Conservation (phyloP, 2,113 vertebrate genomes). For the Cyanoliseus patagonus region DNA sequence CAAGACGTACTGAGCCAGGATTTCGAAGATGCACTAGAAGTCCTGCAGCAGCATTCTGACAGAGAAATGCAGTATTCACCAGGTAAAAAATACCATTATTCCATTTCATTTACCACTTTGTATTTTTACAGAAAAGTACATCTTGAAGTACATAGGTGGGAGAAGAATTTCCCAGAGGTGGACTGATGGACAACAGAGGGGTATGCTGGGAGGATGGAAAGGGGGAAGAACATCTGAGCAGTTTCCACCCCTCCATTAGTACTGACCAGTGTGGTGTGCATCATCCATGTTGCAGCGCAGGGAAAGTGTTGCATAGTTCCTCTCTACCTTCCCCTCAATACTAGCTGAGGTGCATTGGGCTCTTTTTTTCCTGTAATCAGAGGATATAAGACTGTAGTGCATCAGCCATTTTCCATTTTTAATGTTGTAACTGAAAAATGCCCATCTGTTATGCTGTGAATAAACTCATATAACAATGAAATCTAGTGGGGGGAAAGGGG, state of each 20-base stretch:
- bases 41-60: constrained; percentile 88
- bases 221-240: background rate
- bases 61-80: constrained; percentile 72
- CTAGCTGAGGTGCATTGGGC: background rate
- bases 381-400: background rate
- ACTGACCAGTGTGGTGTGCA: background rate
- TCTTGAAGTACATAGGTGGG: background rate
- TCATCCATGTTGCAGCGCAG: background rate
- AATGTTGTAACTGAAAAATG: background rate
- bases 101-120: background rate
- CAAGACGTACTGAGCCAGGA: constrained; percentile 86
- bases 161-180: background rate
- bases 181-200: background rate
- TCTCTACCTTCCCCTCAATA: background rate
- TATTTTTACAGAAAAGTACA: background rate
- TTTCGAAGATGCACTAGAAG: constrained; percentile 92
- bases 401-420: background rate
- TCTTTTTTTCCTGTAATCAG: background rate
- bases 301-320: background rate
- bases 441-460: background rate
- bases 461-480: background rate
- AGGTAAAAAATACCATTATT: constrained; percentile 65
- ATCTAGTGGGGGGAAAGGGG: background rate
- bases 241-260: background rate
- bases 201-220: background rate